phyloP scores from a whole-genome alignment of 2,113 vertebrate species.

The Sminthopsis crassicaudata region DNA sequence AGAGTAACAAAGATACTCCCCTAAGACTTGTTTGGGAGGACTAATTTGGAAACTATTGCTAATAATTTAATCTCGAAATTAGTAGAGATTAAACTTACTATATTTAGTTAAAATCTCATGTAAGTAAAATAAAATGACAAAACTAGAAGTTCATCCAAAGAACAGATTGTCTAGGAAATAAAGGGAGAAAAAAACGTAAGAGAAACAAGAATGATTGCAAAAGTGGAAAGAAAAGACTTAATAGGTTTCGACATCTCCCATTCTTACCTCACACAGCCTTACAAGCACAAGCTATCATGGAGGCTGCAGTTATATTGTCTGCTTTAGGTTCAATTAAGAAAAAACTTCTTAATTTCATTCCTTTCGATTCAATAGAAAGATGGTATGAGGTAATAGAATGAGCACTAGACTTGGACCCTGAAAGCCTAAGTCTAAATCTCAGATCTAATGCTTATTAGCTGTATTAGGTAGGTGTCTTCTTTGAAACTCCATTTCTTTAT shows the following conservation, averaged over 20 bases:
- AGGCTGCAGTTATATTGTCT: background rate
- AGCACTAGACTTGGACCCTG: background rate
- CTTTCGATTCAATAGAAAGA: conserved; percentile 28
- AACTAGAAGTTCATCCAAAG: background rate
- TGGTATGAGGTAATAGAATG: background rate
- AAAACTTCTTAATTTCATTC: conserved; percentile 62
- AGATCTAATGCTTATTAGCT: background rate
- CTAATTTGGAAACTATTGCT: background rate
- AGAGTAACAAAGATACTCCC: conserved; percentile 16
- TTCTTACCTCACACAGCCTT: background rate
- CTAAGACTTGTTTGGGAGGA: background rate
- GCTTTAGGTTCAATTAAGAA: background rate
- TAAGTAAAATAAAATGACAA: conserved; percentile 29
- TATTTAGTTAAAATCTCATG: conserved; percentile 41
- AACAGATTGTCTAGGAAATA: background rate
- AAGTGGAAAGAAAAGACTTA: conserved; percentile 32
- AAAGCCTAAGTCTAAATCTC: background rate
- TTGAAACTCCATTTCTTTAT: background rate
- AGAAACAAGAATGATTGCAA: conserved; percentile 41
- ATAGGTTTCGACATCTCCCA: background rate
- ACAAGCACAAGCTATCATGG: background rate
- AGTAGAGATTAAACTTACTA: conserved; percentile 35
- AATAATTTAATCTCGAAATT: background rate
- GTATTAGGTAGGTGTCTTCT: background rate
- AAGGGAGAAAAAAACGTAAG: conserved; percentile 19